A percentile compares a stretch with the other conserved stretches of the same genome.
Conservation (phyloP, 2,888 invertebrate genomes). For the Epinotia nisella region DNA sequence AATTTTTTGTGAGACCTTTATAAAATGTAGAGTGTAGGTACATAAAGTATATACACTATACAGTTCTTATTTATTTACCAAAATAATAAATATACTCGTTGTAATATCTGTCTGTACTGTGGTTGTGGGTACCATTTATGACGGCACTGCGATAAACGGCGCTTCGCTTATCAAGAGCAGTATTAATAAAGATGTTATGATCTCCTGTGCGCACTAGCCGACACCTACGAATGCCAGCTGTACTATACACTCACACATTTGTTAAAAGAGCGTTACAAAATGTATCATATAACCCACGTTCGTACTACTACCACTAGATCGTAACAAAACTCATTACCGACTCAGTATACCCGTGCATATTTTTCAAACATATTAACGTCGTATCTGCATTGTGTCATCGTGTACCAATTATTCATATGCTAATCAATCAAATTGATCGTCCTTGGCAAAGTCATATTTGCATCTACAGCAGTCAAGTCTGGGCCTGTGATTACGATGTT, state of each 20-base stretch:
- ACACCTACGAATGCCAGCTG: background rate
- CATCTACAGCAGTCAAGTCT: background rate
- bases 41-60: background rate
- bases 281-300: background rate
- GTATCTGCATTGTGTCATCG: background rate
- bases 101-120: background rate
- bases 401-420: constrained; percentile 20
- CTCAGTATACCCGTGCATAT: background rate
- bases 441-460: constrained; percentile 20
- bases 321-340: background rate
- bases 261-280: background rate
- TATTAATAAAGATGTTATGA: constrained; percentile 25
- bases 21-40: background rate
- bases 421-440: constrained; percentile 28
- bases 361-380: background rate
- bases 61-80: background rate
- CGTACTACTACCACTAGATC: background rate
- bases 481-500: background rate
- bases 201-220: constrained; percentile 5
- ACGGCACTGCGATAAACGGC: constrained; percentile 19
- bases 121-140: background rate
- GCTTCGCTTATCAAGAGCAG: constrained; percentile 21
- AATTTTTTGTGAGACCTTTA: background rate
- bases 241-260: background rate
- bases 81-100: background rate